Percentiles rank a stretch among this genome's conserved stretches.
Evolutionary conservation across 2,797 vertebrate genomes (phyloP).

Genomic region (Gallinago stenura): DNA sequence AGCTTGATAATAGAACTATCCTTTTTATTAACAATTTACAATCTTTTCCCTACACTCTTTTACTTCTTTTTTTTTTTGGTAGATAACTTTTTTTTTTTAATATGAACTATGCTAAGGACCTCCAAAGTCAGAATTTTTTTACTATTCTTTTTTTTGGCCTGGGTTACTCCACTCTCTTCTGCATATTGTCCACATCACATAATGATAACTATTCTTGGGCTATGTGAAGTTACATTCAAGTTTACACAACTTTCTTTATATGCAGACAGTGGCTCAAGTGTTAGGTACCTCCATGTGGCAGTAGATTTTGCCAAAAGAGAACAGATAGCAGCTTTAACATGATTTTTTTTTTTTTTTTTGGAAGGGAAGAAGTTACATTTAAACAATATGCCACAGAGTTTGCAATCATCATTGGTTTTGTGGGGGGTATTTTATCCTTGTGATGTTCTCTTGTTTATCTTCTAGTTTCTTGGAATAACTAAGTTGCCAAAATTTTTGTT

Average conservation of each 20-base stretch:
- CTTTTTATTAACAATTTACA: neutral
- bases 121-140: neutral
- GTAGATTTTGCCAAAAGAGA: neutral
- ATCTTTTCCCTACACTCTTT: neutral
- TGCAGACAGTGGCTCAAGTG: neutral
- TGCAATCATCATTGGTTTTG: neutral
- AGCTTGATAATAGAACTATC: neutral
- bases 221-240: neutral
- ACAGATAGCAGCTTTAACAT: neutral
- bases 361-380: neutral
- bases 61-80: neutral
- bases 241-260: neutral
- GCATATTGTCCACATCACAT: neutral
- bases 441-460: neutral
- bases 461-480: neutral
- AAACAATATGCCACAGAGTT: neutral
- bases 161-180: neutral
- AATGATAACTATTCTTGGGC: neutral
- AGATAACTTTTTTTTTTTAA: too few relatives aligned
- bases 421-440: neutral
- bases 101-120: neutral
- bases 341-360: neutral
- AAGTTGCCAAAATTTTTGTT: neutral
- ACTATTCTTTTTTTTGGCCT: neutral
- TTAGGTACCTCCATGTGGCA: neutral